Conservation (phyloP, 1,140 invertebrate genomes). For the Rhopalosiphum padi region DNA sequence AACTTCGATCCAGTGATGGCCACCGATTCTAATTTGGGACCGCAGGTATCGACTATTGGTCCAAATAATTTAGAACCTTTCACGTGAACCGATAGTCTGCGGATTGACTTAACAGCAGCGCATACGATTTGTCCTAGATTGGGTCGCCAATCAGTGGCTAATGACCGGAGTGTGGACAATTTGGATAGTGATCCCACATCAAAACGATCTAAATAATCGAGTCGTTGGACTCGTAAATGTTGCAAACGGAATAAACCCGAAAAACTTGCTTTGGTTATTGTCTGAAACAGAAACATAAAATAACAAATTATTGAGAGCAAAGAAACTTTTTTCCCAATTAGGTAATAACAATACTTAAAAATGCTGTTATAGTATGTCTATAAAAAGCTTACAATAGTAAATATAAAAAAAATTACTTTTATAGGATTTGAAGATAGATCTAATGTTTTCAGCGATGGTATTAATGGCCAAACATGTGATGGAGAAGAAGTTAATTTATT, state of each 20-base stretch:
- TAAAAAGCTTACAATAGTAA: background rate
- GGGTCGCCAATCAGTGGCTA: constrained; percentile 71
- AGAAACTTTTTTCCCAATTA: background rate
- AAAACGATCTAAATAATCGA: constrained; percentile 62
- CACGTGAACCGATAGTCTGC: constrained; percentile 74
- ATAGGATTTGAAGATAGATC: constrained; percentile 74
- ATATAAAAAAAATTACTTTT: constrained; percentile 64
- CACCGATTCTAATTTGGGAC: constrained; percentile 77
- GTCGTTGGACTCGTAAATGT: constrained; percentile 61
- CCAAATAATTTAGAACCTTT: constrained; percentile 74
- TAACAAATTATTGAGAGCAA: background rate
- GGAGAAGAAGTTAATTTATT: constrained; percentile 74
- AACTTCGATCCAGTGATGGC: constrained; percentile 79
- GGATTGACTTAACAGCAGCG: constrained; percentile 68
- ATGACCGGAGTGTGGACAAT: constrained; percentile 58
- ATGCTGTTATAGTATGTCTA: background rate
- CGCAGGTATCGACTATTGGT: constrained; percentile 65
- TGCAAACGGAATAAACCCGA: constrained; percentile 62
- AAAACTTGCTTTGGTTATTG: constrained; percentile 64
- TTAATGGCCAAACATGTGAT: constrained; percentile 68
- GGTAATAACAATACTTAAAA: background rate
- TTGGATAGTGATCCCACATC: constrained; percentile 63
- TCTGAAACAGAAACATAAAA: constrained; percentile 58
- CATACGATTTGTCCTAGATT: constrained; percentile 70
- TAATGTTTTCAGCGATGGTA: constrained; percentile 69